Evolutionary conservation across 2,888 invertebrate genomes (phyloP).

Genomic region (Synanthedon vespiformis): DNA sequence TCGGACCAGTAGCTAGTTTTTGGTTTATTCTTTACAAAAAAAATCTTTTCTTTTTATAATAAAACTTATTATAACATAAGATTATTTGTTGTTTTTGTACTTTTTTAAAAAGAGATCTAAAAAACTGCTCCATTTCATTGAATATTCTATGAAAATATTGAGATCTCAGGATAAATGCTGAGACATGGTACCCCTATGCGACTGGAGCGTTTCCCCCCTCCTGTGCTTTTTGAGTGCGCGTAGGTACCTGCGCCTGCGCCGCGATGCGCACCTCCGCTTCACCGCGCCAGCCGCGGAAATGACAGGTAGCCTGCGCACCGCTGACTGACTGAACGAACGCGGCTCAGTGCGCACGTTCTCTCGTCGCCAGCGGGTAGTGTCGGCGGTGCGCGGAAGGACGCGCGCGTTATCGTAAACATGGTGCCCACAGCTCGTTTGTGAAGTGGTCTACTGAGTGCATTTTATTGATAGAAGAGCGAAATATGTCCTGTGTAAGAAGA

Average conservation of each 20-base stretch:
- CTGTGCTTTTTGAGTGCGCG: constrained; percentile 20
- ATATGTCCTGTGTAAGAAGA: constrained; percentile 67
- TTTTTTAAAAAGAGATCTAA: too few species aligned
- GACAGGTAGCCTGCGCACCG: constrained; percentile 50
- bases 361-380: constrained; percentile 66
- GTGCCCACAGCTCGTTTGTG: constrained; percentile 45
- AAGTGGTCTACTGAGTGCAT: background rate
- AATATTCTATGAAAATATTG: too few species aligned
- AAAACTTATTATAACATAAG: too few species aligned
- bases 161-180: too few species aligned
- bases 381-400: constrained; percentile 53
- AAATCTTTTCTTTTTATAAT: too few species aligned
- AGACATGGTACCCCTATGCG: too few species aligned
- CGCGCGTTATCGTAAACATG: constrained; percentile 48
- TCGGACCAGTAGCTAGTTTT: too few species aligned
- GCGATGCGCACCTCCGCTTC: constrained; percentile 65
- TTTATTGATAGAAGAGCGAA: background rate
- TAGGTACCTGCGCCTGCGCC: constrained; percentile 44
- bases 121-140: too few species aligned
- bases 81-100: too few species aligned
- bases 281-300: constrained; percentile 38
- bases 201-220: constrained; percentile 12
- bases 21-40: too few species aligned
- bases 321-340: constrained; percentile 17
- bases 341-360: constrained; percentile 67